Conservation (phyloP, 2,113 vertebrate species). For the Dromas ardeola region DNA sequence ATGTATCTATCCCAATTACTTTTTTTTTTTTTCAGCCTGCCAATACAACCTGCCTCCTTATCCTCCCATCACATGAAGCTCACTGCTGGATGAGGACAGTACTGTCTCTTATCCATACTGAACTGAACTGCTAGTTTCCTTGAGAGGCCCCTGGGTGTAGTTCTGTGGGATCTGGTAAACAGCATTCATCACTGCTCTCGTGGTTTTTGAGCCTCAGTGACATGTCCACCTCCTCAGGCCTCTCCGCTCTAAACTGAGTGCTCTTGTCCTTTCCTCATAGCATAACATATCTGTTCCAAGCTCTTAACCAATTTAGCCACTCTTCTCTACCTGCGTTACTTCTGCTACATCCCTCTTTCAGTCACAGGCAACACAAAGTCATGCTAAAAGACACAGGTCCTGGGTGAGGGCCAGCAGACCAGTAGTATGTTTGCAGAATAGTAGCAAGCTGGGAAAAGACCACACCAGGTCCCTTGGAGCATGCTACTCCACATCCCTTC, state of each 20-base stretch:
- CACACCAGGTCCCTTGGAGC: fast-evolving
- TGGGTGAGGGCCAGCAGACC: neutral
- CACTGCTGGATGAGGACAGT: neutral
- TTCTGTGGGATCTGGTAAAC: neutral
- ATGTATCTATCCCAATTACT: no score
- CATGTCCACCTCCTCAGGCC: neutral
- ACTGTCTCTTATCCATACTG: neutral
- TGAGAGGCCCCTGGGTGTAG: neutral
- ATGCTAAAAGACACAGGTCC: neutral
- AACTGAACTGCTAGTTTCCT: neutral
- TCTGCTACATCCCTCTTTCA: neutral
- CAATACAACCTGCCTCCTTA: neutral
- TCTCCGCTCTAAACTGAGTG: neutral
- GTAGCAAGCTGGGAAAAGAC: neutral
- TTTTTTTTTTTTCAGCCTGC: neutral
- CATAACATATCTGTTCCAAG: neutral
- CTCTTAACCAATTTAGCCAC: neutral
- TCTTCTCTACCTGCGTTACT: neutral
- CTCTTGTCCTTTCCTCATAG: neutral
- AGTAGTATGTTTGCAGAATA: neutral
- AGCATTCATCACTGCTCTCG: neutral
- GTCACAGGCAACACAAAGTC: neutral
- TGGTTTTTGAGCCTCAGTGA: neutral
- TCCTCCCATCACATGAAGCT: neutral
- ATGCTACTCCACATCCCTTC: neutral